Conservation (phyloP, 1,140 invertebrate genomes). For the Magallana ariakensis region DNA sequence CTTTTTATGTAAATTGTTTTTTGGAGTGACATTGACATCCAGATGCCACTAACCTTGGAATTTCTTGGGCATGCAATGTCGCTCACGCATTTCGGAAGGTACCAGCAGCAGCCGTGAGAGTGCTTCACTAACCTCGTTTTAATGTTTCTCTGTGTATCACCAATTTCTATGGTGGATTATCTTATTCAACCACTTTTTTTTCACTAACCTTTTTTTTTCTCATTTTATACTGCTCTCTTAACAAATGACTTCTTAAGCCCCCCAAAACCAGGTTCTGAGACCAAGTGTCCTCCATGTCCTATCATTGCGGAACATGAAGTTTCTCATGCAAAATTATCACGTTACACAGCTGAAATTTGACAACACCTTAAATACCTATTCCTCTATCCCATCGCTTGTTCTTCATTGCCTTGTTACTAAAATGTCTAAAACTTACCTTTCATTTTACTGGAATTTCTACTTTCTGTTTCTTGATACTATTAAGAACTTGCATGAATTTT, state of each 20-base stretch:
- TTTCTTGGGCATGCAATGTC: conserved; percentile 11
- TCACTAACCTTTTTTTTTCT: conserved; percentile 33
- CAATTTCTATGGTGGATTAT: background rate
- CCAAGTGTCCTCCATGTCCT: background rate
- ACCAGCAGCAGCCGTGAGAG: background rate
- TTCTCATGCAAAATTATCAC: background rate
- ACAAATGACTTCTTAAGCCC: background rate
- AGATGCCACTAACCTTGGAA: conserved; percentile 46
- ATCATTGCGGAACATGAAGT: background rate
- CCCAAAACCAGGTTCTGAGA: background rate
- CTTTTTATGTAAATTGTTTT: conserved; percentile 20
- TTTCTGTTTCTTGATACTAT: background rate
- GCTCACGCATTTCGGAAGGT: background rate
- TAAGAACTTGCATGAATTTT: background rate
- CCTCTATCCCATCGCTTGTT: background rate
- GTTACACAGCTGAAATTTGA: background rate
- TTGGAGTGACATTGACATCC: conserved; percentile 42
- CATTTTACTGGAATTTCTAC: background rate
- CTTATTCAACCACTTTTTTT: conserved; percentile 1
- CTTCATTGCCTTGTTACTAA: background rate
- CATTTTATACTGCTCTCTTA: background rate
- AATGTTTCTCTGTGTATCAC: background rate
- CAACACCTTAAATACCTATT: conserved; percentile 1
- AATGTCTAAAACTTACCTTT: conserved; percentile 4
- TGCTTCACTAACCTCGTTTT: conserved; percentile 36